These are phyloP conservation scores for Chymomyza caudatula DNA, from an alignment of 2,888 invertebrate species.

Conservation along the genomic window DNA sequence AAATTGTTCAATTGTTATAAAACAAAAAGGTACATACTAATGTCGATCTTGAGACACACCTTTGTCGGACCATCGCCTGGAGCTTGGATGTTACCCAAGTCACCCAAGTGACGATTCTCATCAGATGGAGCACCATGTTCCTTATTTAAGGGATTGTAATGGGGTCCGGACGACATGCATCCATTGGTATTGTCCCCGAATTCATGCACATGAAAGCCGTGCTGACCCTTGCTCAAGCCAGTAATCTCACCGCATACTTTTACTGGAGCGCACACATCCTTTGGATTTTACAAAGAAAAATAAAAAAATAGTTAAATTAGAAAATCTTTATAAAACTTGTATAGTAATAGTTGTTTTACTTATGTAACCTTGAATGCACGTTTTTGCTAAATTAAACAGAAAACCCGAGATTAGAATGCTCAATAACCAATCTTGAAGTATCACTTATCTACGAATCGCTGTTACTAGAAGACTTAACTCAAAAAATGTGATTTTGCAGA, in stretches of 20 bases:
- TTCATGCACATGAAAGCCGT: slow-evolving; percentile 93
- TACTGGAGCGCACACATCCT: slow-evolving; percentile 83
- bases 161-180: slow-evolving; percentile 95
- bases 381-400: neutral
- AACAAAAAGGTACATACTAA: neutral
- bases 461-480: too few relatives aligned
- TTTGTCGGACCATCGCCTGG: slow-evolving; percentile 82
- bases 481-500: too few relatives aligned
- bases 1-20: neutral
- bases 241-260: slow-evolving; percentile 88
- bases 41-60: too few relatives aligned
- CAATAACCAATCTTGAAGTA: neutral
- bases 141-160: slow-evolving; percentile 91
- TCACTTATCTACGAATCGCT: neutral
- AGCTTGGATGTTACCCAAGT: slow-evolving; percentile 91
- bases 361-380: neutral
- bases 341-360: neutral
- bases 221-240: slow-evolving; percentile 86
- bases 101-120: slow-evolving; percentile 89
- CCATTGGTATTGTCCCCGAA: slow-evolving; percentile 97
- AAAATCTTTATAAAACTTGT: too few relatives aligned
- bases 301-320: too few relatives aligned
- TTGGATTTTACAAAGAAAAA: slow-evolving; percentile 4
- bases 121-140: slow-evolving; percentile 91
- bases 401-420: neutral